Conservation (phyloP, 1,140 invertebrate genomes). For the Lycorma delicatula region DNA sequence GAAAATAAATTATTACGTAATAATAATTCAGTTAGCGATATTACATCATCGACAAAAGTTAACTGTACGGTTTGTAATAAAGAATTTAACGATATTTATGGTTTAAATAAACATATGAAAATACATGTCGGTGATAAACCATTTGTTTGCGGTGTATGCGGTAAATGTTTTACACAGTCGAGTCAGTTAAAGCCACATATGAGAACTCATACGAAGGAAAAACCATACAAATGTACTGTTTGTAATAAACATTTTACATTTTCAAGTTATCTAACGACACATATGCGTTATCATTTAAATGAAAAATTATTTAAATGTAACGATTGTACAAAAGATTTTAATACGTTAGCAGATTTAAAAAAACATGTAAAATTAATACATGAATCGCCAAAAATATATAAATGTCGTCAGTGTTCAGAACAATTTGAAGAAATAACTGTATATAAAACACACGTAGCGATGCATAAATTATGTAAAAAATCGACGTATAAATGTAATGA, state of each 20-base stretch:
- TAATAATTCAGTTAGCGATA: too few relatives aligned
- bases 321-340: slow-evolving; percentile 45
- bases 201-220: slow-evolving; percentile 34
- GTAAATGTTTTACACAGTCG: slow-evolving; percentile 34
- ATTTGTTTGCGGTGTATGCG: slow-evolving; percentile 33
- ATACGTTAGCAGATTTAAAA: slow-evolving; percentile 23
- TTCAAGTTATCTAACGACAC: not conserved
- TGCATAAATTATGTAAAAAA: slow-evolving; percentile 39
- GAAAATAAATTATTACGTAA: too few relatives aligned
- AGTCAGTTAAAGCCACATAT: slow-evolving; percentile 32
- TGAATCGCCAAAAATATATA: slow-evolving; percentile 30
- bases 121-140: not conserved
- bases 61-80: too few relatives aligned
- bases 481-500: not conserved
- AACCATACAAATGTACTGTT: slow-evolving; percentile 45
- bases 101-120: not conserved
- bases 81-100: too few relatives aligned
- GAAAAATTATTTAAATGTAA: slow-evolving; percentile 45
- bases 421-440: slow-evolving; percentile 38
- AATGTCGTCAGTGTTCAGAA: slow-evolving; percentile 39
- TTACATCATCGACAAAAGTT: too few relatives aligned
- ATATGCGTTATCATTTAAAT: slow-evolving; percentile 28
- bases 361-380: slow-evolving; percentile 31
- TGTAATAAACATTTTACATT: not conserved
- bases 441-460: slow-evolving; percentile 39